Base-by-base conservation (phyloP, 2,113 vertebrate species). In the Cephalopholis sonnerati region DNA sequence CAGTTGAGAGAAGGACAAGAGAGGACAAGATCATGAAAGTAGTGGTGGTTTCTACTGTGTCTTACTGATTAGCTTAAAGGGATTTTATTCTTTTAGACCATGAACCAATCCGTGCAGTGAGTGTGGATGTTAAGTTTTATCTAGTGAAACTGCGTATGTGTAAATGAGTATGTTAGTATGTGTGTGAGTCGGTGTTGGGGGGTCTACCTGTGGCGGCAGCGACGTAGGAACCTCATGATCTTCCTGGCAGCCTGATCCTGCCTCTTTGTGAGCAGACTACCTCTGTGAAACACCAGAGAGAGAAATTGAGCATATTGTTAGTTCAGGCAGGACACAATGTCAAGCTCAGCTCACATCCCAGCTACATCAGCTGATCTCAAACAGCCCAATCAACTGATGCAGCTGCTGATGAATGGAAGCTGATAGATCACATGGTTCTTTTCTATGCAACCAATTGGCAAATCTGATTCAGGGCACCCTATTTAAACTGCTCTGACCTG, bases 181-280 rank as follows among this genome's bases (percentile, higher is more conserved):
- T 51, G 51, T 72, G 74, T 22, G 62, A 71, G 75, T 68, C 27
- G 3, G 5, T 65, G 91, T 51, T 2, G 41, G 77, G 77, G 32
- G 77, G 59, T 84, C 90, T 95, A 99, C 98, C 98, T 99, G 97
- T 99, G 98, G 89, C 98, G 98, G 93, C 98, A 99, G 89, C 98
- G 98, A 84, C 98, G 97, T 77, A 99, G 96, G 93, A 99, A 99
- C 93, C 98, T 96, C 98, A 99, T 99, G 82, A 99, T 99, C 94
- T 99, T 99, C 89, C 98, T 97, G 94, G 98, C 98, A 94, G 98
- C 98, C 95, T 99, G 98, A 93, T 99, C 98, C 94, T 99, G 98
- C 93, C 98, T 98, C 95, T 99, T 99, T 89, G 97, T 98, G 90
- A 99, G 96, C 94, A 99, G 96, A 97, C 97, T 98, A 92, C 97